A percentile compares a stretch with the other conserved stretches of the same genome.
phyloP scores from a whole-genome alignment of 2,797 vertebrate genomes.

The Spondyliosoma cantharus region DNA sequence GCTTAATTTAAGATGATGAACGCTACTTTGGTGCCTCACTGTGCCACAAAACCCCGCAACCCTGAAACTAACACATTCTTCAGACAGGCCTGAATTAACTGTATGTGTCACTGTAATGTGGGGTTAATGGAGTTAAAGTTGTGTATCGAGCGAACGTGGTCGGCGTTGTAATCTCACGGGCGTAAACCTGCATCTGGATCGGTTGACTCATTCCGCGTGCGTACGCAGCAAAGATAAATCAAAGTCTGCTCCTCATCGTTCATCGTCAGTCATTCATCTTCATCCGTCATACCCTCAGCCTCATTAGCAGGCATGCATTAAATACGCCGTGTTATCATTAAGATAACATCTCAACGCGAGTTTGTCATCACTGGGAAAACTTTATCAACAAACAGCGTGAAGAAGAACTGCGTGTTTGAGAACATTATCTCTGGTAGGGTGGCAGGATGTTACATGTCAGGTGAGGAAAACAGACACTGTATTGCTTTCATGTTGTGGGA shows the following conservation, averaged over 20 bases:
- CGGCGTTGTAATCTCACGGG: slow-evolving; percentile 7
- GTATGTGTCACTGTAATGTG: background rate
- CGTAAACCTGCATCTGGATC: slow-evolving; percentile 13
- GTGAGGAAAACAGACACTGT: slow-evolving; percentile 66
- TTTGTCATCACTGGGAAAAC: slow-evolving; percentile 57
- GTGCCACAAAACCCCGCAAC: background rate
- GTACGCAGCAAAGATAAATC: slow-evolving; percentile 50
- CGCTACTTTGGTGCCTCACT: background rate
- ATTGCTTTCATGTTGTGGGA: slow-evolving; percentile 65
- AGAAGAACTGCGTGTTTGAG: slow-evolving; percentile 38
- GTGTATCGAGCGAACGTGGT: slow-evolving; percentile 27
- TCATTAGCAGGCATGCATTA: slow-evolving; percentile 67
- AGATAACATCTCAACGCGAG: slow-evolving; percentile 60
- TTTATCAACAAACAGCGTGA: slow-evolving; percentile 53
- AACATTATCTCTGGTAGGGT: slow-evolving; percentile 57
- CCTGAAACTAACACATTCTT: background rate
- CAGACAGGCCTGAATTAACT: slow-evolving; percentile 7
- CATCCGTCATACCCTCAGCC: slow-evolving; percentile 67
- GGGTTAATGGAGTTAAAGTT: background rate
- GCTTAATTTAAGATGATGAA: background rate
- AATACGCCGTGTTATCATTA: slow-evolving; percentile 37
- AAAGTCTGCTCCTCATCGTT: slow-evolving; percentile 46
- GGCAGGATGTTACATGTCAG: slow-evolving; percentile 80
- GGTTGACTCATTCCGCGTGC: slow-evolving; percentile 26
- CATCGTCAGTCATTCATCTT: slow-evolving; percentile 44